A percentile compares a stretch with the other conserved stretches of the same genome.
Evolutionary conservation across 2,888 invertebrate species (phyloP).

Genomic region (Leucophora obtusa): DNA sequence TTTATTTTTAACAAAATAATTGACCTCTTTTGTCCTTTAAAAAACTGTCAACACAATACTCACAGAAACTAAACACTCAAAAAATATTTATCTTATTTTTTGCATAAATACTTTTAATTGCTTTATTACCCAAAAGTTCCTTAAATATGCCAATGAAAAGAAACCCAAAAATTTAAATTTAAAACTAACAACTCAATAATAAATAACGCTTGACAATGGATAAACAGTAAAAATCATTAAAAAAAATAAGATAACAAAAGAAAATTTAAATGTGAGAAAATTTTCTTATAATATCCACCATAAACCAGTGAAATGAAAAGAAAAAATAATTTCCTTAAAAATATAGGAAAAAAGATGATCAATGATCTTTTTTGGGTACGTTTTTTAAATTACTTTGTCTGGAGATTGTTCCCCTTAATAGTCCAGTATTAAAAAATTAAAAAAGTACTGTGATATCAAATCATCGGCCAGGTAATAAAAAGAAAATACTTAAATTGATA

Average conservation of each 20-base stretch:
- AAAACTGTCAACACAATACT: constrained; percentile 54
- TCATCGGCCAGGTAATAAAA: constrained; percentile 50
- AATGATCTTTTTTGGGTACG: constrained; percentile 25
- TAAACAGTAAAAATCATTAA: constrained; percentile 7
- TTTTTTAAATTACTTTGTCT: constrained; percentile 16
- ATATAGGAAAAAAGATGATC: constrained; percentile 45
- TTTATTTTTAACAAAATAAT: constrained; percentile 15
- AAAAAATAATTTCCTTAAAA: constrained; percentile 25
- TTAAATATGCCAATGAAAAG: constrained; percentile 17
- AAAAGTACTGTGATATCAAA: constrained; percentile 19
- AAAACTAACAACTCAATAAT: constrained; percentile 50
- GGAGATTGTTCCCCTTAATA: constrained; percentile 19
- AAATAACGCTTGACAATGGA: neutral
- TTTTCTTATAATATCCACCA: constrained; percentile 26
- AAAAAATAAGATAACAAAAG: constrained; percentile 34
- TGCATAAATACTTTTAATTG: constrained; percentile 51
- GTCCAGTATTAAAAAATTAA: constrained; percentile 41
- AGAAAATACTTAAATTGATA: neutral
- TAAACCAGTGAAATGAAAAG: constrained; percentile 13
- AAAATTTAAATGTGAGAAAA: constrained; percentile 58
- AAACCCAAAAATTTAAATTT: constrained; percentile 34
- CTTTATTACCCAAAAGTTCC: constrained; percentile 25
- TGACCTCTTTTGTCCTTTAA: constrained; percentile 25
- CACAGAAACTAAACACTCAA: neutral
- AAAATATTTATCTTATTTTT: constrained; percentile 9